Percentiles rank a stretch among this genome's conserved stretches.
Conservation (phyloP, 2,888 invertebrate genomes). For the Nomada lathburiana region DNA sequence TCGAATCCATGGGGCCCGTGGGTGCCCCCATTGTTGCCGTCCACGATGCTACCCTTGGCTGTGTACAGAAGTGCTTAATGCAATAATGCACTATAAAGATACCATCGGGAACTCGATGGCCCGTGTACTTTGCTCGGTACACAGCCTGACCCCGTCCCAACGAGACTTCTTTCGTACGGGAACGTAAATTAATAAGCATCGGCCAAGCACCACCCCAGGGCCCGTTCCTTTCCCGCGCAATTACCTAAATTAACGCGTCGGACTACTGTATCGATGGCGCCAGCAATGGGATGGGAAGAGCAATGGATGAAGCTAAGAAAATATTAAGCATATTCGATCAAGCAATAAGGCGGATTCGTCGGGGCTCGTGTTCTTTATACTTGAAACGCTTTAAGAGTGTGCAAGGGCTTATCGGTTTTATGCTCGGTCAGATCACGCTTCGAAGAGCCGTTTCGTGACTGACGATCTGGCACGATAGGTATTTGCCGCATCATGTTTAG, state of each 20-base stretch:
- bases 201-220: constrained; percentile 24
- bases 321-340: no score
- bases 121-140: constrained; percentile 66
- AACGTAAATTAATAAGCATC: constrained; percentile 73
- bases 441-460: constrained; percentile 41
- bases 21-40: constrained; percentile 73
- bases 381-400: neutral
- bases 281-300: no score
- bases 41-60: constrained; percentile 72
- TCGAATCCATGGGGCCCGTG: constrained; percentile 66
- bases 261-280: neutral
- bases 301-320: no score
- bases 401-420: neutral
- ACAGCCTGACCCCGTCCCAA: constrained; percentile 45
- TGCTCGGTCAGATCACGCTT: constrained; percentile 20
- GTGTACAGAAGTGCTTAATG: constrained; percentile 83
- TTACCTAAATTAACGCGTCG: constrained; percentile 33
- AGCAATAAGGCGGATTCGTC: no score
- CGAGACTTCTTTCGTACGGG: constrained; percentile 52
- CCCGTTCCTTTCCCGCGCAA: constrained; percentile 15
- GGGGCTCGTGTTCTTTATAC: neutral
- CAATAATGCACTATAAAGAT: constrained; percentile 83
- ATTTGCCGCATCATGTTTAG: constrained; percentile 25
- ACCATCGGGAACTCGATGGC: constrained; percentile 76
- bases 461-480: constrained; percentile 31